Conservation (phyloP, 2,113 vertebrate species). For the Antechinus stuartii region DNA sequence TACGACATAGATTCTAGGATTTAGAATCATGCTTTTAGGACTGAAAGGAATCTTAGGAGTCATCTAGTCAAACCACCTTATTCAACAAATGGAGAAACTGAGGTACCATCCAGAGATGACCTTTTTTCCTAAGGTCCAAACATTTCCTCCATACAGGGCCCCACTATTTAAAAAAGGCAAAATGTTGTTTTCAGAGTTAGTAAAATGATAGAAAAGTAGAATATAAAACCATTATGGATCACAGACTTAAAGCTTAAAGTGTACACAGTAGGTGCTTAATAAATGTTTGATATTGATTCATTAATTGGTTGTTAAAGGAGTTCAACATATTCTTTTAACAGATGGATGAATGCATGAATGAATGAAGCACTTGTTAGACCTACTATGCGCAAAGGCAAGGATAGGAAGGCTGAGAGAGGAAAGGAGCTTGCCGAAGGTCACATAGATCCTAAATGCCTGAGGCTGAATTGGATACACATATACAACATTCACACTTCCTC, state of each 20-base stretch:
- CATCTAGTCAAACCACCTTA: conserved; percentile 31
- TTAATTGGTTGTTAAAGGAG: too few species aligned
- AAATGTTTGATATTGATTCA: too few species aligned
- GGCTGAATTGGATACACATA: too few species aligned
- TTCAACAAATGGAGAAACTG: conserved; percentile 28
- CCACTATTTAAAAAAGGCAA: neutral
- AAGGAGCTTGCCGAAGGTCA: too few species aligned
- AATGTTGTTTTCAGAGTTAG: neutral
- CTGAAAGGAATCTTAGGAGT: conserved; percentile 24
- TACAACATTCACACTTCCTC: too few species aligned
- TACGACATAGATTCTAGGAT: conserved; percentile 8
- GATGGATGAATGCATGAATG: too few species aligned
- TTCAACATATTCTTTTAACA: too few species aligned
- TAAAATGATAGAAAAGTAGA: neutral
- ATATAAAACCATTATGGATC: neutral
- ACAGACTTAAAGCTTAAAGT: neutral
- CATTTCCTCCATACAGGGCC: neutral
- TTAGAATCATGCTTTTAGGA: neutral
- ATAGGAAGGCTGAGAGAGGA: too few species aligned
- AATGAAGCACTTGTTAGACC: too few species aligned
- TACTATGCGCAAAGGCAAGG: too few species aligned
- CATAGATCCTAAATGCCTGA: too few species aligned
- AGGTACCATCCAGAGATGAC: neutral
- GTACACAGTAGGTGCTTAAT: neutral
- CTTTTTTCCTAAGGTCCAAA: neutral